A percentile compares a stretch with the other conserved stretches of the same genome.
Evolutionary conservation across 37 sponge, comb jelly and placozoan genomes (phyloP).

Genomic region (Aplysina aerophoba): DNA sequence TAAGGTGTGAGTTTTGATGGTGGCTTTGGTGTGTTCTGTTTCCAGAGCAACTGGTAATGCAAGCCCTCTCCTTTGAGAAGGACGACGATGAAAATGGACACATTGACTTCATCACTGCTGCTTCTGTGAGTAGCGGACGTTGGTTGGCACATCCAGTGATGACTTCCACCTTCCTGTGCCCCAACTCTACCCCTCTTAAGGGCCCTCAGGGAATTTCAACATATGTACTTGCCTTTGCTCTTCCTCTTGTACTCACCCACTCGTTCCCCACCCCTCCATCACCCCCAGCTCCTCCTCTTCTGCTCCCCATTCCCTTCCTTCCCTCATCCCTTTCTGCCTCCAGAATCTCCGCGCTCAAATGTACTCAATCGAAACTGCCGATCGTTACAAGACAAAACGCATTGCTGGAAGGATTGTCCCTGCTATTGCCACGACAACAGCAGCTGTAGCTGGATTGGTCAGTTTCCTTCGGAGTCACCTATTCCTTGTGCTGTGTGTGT

Average conservation of each 20-base stretch:
- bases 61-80: conserved; percentile 82
- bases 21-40: neutral
- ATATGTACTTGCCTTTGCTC: no score
- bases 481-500: no score
- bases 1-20: no score
- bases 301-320: neutral
- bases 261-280: no score
- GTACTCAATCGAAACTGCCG: conserved; percentile 89
- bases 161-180: no score
- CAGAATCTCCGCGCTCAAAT: conserved; percentile 87
- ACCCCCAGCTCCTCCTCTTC: no score
- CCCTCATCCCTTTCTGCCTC: neutral
- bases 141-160: no score
- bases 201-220: no score
- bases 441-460: conserved; percentile 95
- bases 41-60: conserved; percentile 53
- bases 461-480: no score
- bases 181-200: no score
- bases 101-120: conserved; percentile 97
- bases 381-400: conserved; percentile 89
- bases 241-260: no score
- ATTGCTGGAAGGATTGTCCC: conserved; percentile 99
- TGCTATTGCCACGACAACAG: conserved; percentile 99
- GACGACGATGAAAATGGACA: conserved; percentile 96
- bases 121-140: conserved; percentile 65